Evolutionary conservation across 2,888 invertebrate species (phyloP), one percentile per base, ranked within the genome.

Genomic region (Trichacis sp.): DNA sequence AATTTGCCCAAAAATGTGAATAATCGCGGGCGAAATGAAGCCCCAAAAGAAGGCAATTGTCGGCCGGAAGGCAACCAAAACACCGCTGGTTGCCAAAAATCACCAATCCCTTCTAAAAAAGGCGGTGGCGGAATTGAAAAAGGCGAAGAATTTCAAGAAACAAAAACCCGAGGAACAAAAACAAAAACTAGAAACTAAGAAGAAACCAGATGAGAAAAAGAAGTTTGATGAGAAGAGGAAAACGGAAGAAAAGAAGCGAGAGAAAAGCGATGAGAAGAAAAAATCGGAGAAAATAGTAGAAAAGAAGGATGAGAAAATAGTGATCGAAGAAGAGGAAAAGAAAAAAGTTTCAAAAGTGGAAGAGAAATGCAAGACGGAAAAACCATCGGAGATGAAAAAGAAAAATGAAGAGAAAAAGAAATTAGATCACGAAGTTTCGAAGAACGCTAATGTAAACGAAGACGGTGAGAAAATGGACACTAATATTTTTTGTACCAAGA

Each of bases 31-130:
- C 69, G 77, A 74, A 76, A 84, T 84, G 84, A 84, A 83, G 81
- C 82, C 84, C 74, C 83, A 83, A 76, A 84, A 83, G 74, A 84
- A 84, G 83, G 81, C 80, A 69, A 73, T 75, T 57, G 77, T 78
- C 76, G 80, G 76, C 79, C 76, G 76, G 63, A 84, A 83, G 82
- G 83, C 81, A 74, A 77, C 81, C 73, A 83, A 80, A 76, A 77
- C 80, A 76, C 74, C 81, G 62, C 71, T 75, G 63, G 73, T 79
- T 69, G 79, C 78, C 70, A 83, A 81, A 67, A 83, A 83, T 72
- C 82, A 82, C 76, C 78, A 81, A 42, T 64, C 73, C 45, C 73
- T 77, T 30, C 69, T 77, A 40, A 82, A 83, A 48, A 82, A 84
- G 56, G 56, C 70, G 0, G 68, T 71, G 45, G 61, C 78, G 1